Percentiles rank a stretch among this genome's conserved stretches.
Conservation (phyloP, 2,113 vertebrate species). For the Protomyctophum bolini region DNA sequence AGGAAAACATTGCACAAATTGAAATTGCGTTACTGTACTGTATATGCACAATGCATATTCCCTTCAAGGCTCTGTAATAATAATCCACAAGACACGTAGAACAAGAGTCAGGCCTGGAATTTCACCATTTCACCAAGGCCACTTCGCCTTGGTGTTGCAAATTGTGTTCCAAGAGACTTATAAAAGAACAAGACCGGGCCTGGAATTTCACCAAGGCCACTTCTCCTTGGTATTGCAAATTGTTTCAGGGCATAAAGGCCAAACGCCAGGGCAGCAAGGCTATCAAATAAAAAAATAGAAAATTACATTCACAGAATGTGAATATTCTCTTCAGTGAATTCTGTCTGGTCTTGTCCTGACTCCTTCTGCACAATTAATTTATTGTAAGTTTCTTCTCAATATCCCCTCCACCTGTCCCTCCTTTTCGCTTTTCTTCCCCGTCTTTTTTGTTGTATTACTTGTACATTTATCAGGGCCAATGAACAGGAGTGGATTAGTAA, state of each 20-base stretch:
- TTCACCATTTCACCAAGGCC: no score
- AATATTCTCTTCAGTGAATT: conserved; percentile 21
- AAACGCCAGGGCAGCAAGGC: no score
- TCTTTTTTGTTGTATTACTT: conserved; percentile 20
- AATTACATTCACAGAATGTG: conserved; percentile 22
- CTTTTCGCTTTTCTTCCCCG: conserved; percentile 15
- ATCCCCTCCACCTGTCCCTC: conserved; percentile 1
- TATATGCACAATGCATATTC: conserved; percentile 46
- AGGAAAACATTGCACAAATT: conserved; percentile 8
- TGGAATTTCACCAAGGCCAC: conserved; percentile 6
- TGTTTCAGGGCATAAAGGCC: no score
- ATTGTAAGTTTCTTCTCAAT: not conserved
- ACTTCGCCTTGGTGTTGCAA: no score
- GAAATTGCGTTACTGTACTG: conserved; percentile 15
- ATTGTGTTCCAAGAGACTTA: no score
- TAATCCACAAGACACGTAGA: no score
- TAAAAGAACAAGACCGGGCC: conserved; percentile 17
- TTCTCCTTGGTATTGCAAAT: no score
- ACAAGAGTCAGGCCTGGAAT: conserved; percentile 33
- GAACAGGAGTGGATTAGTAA: conserved; percentile 36
- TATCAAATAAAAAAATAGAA: no score
- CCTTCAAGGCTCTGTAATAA: conserved; percentile 24
- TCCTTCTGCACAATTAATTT: conserved; percentile 23
- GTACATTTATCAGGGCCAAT: conserved; percentile 4
- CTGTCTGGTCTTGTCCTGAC: conserved; percentile 7